phyloP scores from a whole-genome alignment of 2,888 invertebrate species.

The Agrochola lychnidis region DNA sequence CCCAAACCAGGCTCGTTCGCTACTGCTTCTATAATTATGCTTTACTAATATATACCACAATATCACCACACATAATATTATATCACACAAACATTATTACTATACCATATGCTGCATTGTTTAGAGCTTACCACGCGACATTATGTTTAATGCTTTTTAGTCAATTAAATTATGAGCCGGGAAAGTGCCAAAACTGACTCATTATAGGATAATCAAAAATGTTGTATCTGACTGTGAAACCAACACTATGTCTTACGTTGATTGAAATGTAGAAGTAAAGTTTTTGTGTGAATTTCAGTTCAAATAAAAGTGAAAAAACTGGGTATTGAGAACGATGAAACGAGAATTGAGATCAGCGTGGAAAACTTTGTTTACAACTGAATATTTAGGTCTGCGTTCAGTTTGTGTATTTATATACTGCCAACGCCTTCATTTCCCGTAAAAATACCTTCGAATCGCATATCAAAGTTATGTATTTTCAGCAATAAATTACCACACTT shows the following conservation, averaged over 20 bases:
- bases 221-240: neutral
- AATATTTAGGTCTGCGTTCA: conserved; percentile 46
- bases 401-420: conserved; percentile 45
- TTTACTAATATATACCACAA: conserved; percentile 51
- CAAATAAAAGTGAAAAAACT: conserved; percentile 25
- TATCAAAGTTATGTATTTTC: conserved; percentile 28
- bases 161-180: conserved; percentile 3
- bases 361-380: conserved; percentile 51
- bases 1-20: conserved; percentile 45
- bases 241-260: neutral
- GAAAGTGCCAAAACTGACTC: conserved; percentile 2
- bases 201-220: conserved; percentile 2
- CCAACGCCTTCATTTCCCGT: conserved; percentile 25
- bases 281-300: conserved; percentile 2
- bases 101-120: conserved; percentile 38
- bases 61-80: neutral
- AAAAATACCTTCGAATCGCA: conserved; percentile 24
- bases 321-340: conserved; percentile 40
- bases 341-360: conserved; percentile 37
- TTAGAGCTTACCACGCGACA: conserved; percentile 8
- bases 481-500: conserved; percentile 18
- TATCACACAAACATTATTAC: conserved; percentile 47
- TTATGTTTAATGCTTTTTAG: neutral
- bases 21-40: conserved; percentile 59
- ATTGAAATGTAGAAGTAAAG: conserved; percentile 2